Base-by-base conservation (phyloP, 2,113 vertebrate species). In the Ochotona princeps region DNA sequence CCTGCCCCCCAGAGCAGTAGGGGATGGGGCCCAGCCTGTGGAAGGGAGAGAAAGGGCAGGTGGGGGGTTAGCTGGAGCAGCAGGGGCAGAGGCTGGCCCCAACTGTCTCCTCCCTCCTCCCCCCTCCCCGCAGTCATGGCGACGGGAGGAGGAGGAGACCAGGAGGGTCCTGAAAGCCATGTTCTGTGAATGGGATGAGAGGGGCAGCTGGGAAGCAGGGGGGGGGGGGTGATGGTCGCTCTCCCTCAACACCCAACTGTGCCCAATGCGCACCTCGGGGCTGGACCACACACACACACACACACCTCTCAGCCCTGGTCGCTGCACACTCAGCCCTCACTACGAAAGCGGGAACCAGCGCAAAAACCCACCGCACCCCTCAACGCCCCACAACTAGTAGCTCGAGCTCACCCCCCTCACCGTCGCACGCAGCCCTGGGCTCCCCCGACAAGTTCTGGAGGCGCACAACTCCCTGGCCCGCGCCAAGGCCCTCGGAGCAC, bases 11-110 rank as follows among this genome's bases (percentile, higher is more conserved):
- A 51, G 94, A 97, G 95, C 97, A 95, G 96, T 96, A 92, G 95
- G 97, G 84, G 91, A 91, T 94, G 97, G 95, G 94, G 96, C 95
- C 96, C 92, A 94, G 95, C 94, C 96, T 83, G 95, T 73, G 80
- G 89, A 94, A 94, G 79, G 94, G 96, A 97, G 92, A 96, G 95
- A 96, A 96, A 96, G 96, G 97, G 96, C 97, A 97, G 96, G 96
- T 95, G 96, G 96, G 96, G 93, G 96, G 92, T 84, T 87, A 95
- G 95, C 92, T 9, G 74, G 94, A 96, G 96, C 94, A 83, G 93
- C 92, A 83, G 93, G 96, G 96, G 88, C 96, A 88, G 94, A 93
- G 95, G 94, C 94, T 73, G 95, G 89, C 81, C 92, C 87, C 89
- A 87, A 92, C 92, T 70, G 93, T 94, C 96, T 93, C 96, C 94